Evolutionary conservation across 2,113 vertebrate genomes (phyloP).

Genomic region (Fregata magnificens): DNA sequence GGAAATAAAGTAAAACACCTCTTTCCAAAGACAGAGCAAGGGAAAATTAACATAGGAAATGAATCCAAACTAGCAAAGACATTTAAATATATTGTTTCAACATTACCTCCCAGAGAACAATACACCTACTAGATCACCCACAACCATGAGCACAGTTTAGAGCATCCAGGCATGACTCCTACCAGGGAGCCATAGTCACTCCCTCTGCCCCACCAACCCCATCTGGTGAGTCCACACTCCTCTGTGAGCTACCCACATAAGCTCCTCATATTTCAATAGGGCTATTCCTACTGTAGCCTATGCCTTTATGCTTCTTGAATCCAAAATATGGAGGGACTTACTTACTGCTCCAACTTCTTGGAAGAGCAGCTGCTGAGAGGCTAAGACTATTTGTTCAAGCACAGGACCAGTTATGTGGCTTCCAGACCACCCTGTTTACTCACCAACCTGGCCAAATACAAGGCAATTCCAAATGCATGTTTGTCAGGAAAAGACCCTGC

Average conservation of each 20-base stretch:
- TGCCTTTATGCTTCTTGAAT: background rate
- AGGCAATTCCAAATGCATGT: background rate
- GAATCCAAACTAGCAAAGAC: background rate
- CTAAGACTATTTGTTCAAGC: background rate
- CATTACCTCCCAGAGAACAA: background rate
- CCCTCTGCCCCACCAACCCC: background rate
- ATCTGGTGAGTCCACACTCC: background rate
- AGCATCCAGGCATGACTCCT: background rate
- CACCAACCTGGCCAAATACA: background rate
- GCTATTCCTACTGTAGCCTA: background rate
- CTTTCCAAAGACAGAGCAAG: background rate
- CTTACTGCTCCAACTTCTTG: background rate
- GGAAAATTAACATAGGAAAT: background rate
- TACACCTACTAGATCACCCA: background rate
- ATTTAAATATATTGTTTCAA: background rate
- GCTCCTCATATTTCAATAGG: background rate
- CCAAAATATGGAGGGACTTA: background rate
- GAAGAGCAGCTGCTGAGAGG: background rate
- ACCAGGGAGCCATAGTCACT: background rate
- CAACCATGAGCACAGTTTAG: background rate
- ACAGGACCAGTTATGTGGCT: background rate
- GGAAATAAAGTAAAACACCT: background rate
- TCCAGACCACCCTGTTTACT: background rate
- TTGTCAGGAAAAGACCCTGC: background rate
- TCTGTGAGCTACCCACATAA: background rate